Percentiles rank a stretch among this genome's conserved stretches.
These are phyloP conservation scores for Melopsittacus undulatus DNA, from an alignment of 2,797 vertebrate species.

Conservation along the genomic window DNA sequence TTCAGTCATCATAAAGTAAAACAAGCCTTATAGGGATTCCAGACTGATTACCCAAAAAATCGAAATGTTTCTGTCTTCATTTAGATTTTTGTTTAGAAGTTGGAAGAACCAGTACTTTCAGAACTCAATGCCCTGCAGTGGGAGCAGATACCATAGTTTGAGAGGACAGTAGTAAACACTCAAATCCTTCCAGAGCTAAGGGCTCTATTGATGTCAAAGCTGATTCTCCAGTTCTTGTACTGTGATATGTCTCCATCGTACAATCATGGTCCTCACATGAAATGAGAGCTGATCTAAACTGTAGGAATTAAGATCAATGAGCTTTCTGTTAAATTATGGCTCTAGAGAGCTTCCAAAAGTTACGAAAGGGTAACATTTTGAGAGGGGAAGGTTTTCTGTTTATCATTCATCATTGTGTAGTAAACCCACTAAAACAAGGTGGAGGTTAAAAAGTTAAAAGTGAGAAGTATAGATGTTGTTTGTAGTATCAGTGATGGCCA, in stretches of 20 bases:
- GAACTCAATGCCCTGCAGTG: neutral
- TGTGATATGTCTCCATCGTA: neutral
- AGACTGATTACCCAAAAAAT: neutral
- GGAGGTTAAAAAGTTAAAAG: neutral
- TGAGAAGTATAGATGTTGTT: neutral
- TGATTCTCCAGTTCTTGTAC: neutral
- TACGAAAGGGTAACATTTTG: neutral
- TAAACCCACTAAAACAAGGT: neutral
- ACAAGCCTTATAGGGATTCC: accelerated
- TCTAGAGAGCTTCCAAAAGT: neutral
- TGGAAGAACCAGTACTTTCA: neutral
- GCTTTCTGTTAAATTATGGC: neutral
- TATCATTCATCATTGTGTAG: neutral
- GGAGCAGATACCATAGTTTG: neutral
- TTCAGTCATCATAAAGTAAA: neutral
- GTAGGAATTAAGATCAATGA: neutral
- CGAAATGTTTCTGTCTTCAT: neutral
- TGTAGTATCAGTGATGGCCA: neutral
- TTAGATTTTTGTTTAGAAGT: neutral
- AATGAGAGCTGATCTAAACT: neutral
- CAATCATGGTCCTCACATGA: neutral
- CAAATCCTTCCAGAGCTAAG: neutral
- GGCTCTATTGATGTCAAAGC: neutral
- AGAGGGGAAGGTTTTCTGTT: neutral
- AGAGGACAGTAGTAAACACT: neutral